A percentile compares a stretch with the other conserved stretches of the same genome.
These are phyloP conservation scores for Scolopax bukidnonensis DNA, from an alignment of 2,797 vertebrate genomes.

Conservation along the genomic window DNA sequence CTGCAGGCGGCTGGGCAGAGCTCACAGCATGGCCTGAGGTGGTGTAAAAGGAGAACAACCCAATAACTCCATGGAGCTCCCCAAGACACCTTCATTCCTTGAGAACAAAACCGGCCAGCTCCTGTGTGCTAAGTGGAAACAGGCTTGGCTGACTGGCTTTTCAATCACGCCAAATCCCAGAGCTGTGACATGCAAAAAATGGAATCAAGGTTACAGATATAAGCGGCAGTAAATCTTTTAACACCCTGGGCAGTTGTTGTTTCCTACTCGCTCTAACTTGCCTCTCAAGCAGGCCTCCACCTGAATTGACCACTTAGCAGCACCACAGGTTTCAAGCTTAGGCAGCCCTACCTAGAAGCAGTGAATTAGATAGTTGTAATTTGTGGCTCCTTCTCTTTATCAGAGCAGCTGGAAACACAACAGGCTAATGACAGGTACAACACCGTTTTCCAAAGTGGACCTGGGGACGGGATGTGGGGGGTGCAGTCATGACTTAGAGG, in stretches of 20 bases:
- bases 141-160: constrained; percentile 26
- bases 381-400: constrained; percentile 1
- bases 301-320: constrained; percentile 15
- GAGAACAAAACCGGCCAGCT: not conserved
- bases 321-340: constrained; percentile 40
- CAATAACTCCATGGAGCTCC: constrained; percentile 16
- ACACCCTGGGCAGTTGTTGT: constrained; percentile 28
- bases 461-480: not conserved
- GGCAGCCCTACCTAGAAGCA: not conserved
- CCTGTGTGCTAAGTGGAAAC: constrained; percentile 46
- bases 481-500: not conserved
- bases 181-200: constrained; percentile 2
- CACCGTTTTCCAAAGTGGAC: not conserved
- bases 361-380: not conserved
- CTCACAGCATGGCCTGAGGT: constrained; percentile 26
- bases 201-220: constrained; percentile 20
- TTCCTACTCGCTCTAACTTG: not conserved
- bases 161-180: constrained; percentile 39
- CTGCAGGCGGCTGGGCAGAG: constrained; percentile 41
- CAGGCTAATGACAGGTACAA: not conserved
- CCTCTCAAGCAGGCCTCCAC: not conserved
- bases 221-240: constrained; percentile 45
- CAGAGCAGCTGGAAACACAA: constrained; percentile 24
- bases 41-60: not conserved
- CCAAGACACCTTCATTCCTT: not conserved